Conservation (phyloP, 2,888 invertebrate species). For the Periphyllus acericola region DNA sequence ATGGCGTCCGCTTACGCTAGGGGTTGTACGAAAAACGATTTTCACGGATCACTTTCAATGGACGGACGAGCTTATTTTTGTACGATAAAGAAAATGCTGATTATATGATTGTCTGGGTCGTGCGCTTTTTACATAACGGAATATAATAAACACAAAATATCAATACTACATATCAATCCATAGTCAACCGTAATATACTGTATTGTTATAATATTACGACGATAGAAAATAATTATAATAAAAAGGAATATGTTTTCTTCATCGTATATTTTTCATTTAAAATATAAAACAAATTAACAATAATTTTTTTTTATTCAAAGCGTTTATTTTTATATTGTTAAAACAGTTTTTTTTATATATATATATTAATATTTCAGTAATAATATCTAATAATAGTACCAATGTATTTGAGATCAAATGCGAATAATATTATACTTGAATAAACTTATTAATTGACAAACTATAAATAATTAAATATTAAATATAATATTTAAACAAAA, state of each 20-base stretch:
- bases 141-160: not conserved
- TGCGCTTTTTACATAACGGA: not conserved
- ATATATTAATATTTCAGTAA: not conserved
- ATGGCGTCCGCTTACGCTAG: no score
- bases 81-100: no score
- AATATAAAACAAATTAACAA: not conserved
- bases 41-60: no score
- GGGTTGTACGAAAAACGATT: no score
- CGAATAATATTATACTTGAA: not conserved
- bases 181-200: not conserved
- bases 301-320: not conserved
- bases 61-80: no score
- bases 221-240: not conserved
- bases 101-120: not conserved
- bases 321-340: not conserved
- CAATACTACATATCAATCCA: not conserved
- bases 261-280: not conserved
- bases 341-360: not conserved
- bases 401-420: not conserved
- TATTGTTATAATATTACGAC: not conserved
- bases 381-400: not conserved
- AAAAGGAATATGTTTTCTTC: not conserved
- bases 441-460: conserved; percentile 12
- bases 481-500: not conserved
- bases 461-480: not conserved